Percentiles rank a stretch among this genome's conserved stretches.
Evolutionary conservation across 2,888 invertebrate species (phyloP).

Genomic region (Drosophila macrospina): DNA sequence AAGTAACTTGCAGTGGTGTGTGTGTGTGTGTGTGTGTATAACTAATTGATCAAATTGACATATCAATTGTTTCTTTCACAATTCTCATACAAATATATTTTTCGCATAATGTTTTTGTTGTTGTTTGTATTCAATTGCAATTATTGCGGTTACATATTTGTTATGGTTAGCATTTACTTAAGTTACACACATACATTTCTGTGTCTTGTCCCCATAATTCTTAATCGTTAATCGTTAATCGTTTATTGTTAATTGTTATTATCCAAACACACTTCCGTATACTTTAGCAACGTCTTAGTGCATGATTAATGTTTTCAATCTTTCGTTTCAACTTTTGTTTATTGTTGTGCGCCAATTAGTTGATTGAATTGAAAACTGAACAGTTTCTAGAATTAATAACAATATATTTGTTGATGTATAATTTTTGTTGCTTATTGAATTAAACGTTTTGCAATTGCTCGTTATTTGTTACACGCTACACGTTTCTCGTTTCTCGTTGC

Average conservation of each 20-base stretch:
- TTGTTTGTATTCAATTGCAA: conserved; percentile 31
- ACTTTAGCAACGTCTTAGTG: conserved; percentile 2
- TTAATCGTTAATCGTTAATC: conserved; percentile 10
- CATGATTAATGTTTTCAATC: conserved; percentile 1
- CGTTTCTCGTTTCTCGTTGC: neutral
- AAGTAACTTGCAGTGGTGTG: neutral
- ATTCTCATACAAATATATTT: conserved; percentile 19
- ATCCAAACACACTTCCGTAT: neutral
- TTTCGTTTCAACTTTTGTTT: neutral
- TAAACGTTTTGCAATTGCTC: conserved; percentile 3
- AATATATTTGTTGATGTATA: neutral
- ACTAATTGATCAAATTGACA: conserved; percentile 2
- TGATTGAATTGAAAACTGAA: neutral
- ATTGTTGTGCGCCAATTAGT: conserved; percentile 1
- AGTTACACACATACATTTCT: conserved; percentile 17
- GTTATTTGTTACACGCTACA: neutral
- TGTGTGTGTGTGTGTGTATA: neutral
- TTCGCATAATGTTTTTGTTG: conserved; percentile 26
- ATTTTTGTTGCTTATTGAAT: neutral
- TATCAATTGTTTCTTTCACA: conserved; percentile 8
- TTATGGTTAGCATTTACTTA: conserved; percentile 22
- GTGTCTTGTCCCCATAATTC: conserved; percentile 28
- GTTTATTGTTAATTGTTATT: conserved; percentile 12
- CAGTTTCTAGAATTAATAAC: neutral
- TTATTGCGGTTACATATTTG: conserved; percentile 41